These are phyloP conservation scores for Pseudanteris insignis DNA, from an alignment of 2,888 invertebrate genomes.

Conservation along the genomic window DNA sequence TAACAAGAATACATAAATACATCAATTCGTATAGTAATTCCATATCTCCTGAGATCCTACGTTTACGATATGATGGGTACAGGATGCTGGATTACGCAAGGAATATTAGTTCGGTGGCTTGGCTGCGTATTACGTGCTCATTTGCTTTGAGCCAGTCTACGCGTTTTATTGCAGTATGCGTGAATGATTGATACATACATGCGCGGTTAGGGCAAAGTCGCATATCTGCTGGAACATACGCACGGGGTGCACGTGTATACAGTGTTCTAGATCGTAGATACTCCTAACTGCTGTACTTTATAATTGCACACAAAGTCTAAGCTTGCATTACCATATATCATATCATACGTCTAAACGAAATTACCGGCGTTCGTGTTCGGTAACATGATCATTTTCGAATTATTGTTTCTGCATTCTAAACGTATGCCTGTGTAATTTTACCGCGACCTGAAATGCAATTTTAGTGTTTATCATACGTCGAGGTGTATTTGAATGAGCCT, in stretches of 20 bases:
- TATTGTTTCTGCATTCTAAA: too few species aligned
- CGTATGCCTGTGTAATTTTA: too few species aligned
- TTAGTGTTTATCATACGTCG: too few species aligned
- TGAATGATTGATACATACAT: conserved; percentile 27
- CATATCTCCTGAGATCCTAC: conserved; percentile 58
- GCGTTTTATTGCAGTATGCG: conserved; percentile 23
- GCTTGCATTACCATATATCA: conserved; percentile 2
- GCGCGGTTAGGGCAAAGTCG: conserved; percentile 6
- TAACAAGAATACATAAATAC: too few species aligned
- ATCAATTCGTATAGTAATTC: conserved; percentile 62
- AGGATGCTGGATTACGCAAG: conserved; percentile 31
- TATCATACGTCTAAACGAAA: too few species aligned
- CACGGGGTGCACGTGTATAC: conserved; percentile 2
- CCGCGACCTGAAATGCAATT: too few species aligned
- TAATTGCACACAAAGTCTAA: conserved; percentile 4
- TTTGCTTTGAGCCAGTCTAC: conserved; percentile 31
- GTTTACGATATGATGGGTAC: conserved; percentile 46
- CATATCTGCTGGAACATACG: conserved; percentile 8
- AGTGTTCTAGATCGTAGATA: conserved; percentile 6
- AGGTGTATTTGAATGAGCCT: too few species aligned
- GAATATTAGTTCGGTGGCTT: conserved; percentile 9
- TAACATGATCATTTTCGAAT: too few species aligned
- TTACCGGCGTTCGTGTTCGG: too few species aligned
- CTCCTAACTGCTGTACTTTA: conserved; percentile 4
- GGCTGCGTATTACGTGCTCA: conserved; percentile 26